Evolutionary conservation across 2,888 invertebrate genomes (phyloP).

Genomic region (Chironomus tentans): DNA sequence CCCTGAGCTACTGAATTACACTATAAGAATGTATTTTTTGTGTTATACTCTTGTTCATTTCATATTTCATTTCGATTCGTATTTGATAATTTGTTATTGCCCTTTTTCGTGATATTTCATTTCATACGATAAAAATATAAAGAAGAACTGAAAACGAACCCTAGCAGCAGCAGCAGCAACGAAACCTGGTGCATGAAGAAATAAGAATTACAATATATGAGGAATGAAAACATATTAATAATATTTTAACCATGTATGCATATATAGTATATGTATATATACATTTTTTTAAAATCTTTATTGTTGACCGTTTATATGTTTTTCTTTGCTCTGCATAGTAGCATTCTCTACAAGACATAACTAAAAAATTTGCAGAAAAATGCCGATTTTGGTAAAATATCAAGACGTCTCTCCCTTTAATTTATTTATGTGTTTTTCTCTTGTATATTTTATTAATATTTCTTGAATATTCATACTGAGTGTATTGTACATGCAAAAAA

Average conservation of each 20-base stretch:
- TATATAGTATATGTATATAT: neutral
- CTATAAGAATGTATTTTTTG: constrained; percentile 21
- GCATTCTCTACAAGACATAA: constrained; percentile 14
- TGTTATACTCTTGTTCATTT: constrained; percentile 25
- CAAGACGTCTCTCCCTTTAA: constrained; percentile 18
- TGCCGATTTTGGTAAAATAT: constrained; percentile 15
- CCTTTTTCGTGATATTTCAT: constrained; percentile 22
- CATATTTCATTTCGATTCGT: constrained; percentile 27
- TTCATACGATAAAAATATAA: neutral
- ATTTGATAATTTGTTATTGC: constrained; percentile 27
- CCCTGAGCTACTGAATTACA: constrained; percentile 27
- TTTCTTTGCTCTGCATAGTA: constrained; percentile 14
- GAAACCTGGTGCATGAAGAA: neutral
- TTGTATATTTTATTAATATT: constrained; percentile 24
- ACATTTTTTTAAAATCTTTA: constrained; percentile 17
- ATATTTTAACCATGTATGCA: constrained; percentile 5
- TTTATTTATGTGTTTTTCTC: constrained; percentile 26
- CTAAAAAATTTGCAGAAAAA: constrained; percentile 7
- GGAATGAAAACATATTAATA: constrained; percentile 27
- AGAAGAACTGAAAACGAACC: neutral
- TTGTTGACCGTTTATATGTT: constrained; percentile 26
- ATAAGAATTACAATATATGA: constrained; percentile 25
- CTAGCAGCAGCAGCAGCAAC: constrained; percentile 1
- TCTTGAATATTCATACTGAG: constrained; percentile 24
- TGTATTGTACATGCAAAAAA: constrained; percentile 10